Base-by-base conservation (phyloP, 2,888 invertebrate species). In the Lydus trimaculatus region DNA sequence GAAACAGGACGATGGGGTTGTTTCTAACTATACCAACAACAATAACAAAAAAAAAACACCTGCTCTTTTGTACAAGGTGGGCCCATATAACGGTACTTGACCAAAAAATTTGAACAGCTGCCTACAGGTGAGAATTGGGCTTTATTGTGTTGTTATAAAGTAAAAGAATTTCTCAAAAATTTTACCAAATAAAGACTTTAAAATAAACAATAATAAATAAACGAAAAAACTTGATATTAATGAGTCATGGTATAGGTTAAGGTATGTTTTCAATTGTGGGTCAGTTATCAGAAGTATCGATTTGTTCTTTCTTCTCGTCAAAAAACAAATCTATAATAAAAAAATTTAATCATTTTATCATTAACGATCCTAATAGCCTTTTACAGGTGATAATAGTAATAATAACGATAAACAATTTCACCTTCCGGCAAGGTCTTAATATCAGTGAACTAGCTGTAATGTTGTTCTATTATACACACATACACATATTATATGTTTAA, bases 61-160 rank as follows among this genome's bases (percentile, higher is more conserved):
- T 48, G 48, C 48, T 43, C 48, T 48, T 48, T 48, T 48, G 5
- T 39, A 2, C 9, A 48, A 20, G 48, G 8, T 48, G 20, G 48
- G 20, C 48, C 20, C 13, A 6, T 13, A 20, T 48, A 48, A 48
- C 48, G 48, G 48, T 48, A 48, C 20, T 20, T 20, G 20, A 11
- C n/a, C n/a, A n/a, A 7, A 48, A 48, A 20, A 48, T 48, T 48
- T 48, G 48, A 48, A 48, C 48, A 48, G 48, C 48, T 48, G 48
- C 48, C 20, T 11, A 48, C 20, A 20, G 48, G 20, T 48, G 5
- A 20, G 11, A 20, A 11, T 17, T n/a, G n/a, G 48, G 9, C 20
- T 3, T 20, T 20, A 9, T 20, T 48, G 8, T 48, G n/a, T n/a
- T n/a, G n/a, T n/a, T n/a, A n/a, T n/a, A n/a, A n/a, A n/a, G n/a